Conservation (phyloP, 2,888 invertebrate species). For the Antheraea assamensis region DNA sequence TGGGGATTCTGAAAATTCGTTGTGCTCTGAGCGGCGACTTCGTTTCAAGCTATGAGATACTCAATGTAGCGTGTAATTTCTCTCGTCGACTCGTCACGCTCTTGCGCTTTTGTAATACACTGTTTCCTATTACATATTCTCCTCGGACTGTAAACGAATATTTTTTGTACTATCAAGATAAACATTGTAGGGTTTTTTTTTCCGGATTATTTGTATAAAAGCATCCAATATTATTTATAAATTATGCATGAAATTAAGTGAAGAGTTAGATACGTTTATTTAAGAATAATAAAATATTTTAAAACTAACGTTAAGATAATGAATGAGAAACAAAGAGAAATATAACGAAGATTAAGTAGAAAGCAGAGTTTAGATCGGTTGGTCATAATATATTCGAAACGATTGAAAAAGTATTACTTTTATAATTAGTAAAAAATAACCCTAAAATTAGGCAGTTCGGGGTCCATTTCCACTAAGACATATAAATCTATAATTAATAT, state of each 20-base stretch:
- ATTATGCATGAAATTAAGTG: neutral
- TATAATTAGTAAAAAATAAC: too few relatives aligned
- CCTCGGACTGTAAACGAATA: neutral
- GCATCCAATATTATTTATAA: neutral
- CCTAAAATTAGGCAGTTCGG: too few relatives aligned
- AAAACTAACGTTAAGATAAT: too few relatives aligned
- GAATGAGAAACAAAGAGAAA: too few relatives aligned
- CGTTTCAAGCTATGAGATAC: slow-evolving; percentile 4
- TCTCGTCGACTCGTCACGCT: slow-evolving; percentile 1
- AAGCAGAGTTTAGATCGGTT: too few relatives aligned
- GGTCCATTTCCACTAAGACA: too few relatives aligned
- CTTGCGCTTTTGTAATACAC: slow-evolving; percentile 4
- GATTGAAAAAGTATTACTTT: too few relatives aligned
- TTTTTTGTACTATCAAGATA: neutral
- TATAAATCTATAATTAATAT: too few relatives aligned
- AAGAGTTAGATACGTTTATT: neutral
- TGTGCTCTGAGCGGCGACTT: neutral
- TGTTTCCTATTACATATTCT: neutral
- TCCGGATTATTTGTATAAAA: neutral
- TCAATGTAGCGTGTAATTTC: slow-evolving; percentile 6
- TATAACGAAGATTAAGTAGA: too few relatives aligned
- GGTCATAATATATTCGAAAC: too few relatives aligned
- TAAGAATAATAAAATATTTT: neutral
- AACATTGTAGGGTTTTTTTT: neutral
- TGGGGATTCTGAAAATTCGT: slow-evolving; percentile 3